Percentiles rank a stretch among this genome's conserved stretches.
These are phyloP conservation scores for Hydrochoerus hydrochaeris DNA, from an alignment of 2,113 vertebrate species.

Conservation along the genomic window DNA sequence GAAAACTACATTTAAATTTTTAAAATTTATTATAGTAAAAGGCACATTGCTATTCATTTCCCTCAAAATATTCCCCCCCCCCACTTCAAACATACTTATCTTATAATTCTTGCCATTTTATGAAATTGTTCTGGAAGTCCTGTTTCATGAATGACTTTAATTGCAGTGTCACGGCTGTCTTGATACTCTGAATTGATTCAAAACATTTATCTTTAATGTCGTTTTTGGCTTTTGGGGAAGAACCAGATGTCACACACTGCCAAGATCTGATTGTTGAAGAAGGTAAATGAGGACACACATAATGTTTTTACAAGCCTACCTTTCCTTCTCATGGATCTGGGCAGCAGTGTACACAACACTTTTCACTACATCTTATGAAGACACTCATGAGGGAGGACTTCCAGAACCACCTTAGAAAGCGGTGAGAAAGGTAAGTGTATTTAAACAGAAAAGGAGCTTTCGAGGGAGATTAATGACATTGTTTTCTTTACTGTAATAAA, in stretches of 20 bases:
- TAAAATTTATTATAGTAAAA: background rate
- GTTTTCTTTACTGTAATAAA: background rate
- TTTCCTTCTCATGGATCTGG: background rate
- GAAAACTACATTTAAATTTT: background rate
- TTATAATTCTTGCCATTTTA: background rate
- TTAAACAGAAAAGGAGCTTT: background rate
- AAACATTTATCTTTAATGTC: background rate
- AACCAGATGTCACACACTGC: background rate
- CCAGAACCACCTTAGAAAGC: background rate
- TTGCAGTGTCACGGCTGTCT: background rate
- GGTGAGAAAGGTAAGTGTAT: background rate
- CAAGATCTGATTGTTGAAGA: background rate
- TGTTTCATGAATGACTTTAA: background rate
- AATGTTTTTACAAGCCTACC: background rate
- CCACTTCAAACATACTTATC: background rate
- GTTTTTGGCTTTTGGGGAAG: background rate
- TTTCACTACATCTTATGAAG: background rate
- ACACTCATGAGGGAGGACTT: background rate
- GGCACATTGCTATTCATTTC: background rate
- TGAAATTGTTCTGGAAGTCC: background rate
- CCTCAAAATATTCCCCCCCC: background rate
- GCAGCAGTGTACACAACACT: background rate
- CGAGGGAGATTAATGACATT: background rate
- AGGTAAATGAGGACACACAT: background rate
- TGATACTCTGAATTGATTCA: background rate